Evolutionary conservation across 2,113 vertebrate species (phyloP).

Genomic region (Podarcis raffonei): DNA sequence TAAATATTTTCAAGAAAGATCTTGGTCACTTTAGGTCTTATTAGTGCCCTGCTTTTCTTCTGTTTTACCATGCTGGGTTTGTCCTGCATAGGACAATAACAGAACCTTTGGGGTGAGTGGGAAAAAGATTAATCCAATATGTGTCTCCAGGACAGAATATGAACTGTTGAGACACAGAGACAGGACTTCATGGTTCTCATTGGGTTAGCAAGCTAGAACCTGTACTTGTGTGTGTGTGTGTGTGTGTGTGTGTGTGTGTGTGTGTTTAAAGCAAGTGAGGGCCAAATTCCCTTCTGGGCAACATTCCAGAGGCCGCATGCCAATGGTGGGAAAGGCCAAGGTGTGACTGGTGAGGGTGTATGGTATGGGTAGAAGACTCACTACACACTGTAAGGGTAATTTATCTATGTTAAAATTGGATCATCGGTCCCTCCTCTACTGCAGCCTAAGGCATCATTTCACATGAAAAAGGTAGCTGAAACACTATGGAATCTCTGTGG

Average conservation of each 20-base stretch:
- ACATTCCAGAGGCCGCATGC: too few relatives aligned
- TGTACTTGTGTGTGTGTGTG: background rate
- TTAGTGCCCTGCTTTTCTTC: constrained; percentile 46
- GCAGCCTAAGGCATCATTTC: background rate
- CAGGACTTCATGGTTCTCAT: constrained; percentile 44
- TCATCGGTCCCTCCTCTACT: too few relatives aligned
- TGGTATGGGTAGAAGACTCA: too few relatives aligned
- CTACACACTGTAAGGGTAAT: background rate
- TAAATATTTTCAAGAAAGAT: constrained; percentile 56
- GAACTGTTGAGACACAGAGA: constrained; percentile 59
- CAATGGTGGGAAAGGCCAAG: too few relatives aligned
- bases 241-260: too few relatives aligned
- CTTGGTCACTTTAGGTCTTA: constrained; percentile 41
- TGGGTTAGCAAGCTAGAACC: constrained; percentile 42
- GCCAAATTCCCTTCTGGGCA: too few relatives aligned
- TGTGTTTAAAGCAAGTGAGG: background rate
- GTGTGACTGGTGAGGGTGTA: background rate
- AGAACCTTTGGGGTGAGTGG: constrained; percentile 47
- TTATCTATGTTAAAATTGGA: background rate
- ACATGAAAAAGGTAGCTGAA: background rate
- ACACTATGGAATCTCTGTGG: background rate
- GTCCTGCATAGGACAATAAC: constrained; percentile 50
- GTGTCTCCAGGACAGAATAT: constrained; percentile 51
- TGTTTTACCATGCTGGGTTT: constrained; percentile 7
- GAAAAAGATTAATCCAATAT: constrained; percentile 38